Base-by-base conservation (phyloP, 2,113 vertebrate species). In the Loxodonta africana region DNA sequence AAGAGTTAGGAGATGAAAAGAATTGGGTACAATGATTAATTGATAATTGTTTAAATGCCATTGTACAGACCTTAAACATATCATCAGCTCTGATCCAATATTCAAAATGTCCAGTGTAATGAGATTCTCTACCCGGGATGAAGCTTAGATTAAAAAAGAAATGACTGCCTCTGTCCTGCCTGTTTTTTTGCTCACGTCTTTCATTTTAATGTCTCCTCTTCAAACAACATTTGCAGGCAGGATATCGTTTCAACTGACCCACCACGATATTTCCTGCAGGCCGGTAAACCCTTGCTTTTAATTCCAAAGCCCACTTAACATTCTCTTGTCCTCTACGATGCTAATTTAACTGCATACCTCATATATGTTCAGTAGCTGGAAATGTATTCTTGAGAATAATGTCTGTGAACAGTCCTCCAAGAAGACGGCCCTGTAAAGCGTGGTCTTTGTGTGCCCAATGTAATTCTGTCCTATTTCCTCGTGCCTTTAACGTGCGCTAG, bases 171-270 rank as follows among this genome's bases (percentile, higher is more conserved):
- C 53, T 74, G n/a, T 82, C 83, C 33, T 44, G 25, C 3, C 82
- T 23, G 73, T 77, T 84, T 94, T 28, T 71, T 92, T 81, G 91
- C 21, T 51, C 51, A 67, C 78, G 25, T 51, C 98, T 98, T 97
- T 85, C 90, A 91, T 92, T 90, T 88, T 89, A 93, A 48, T 92
- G 71, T 95, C 93, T 91, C 71, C 91, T 97, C 97, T 95, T 81
- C 92, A 84, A 81, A 96, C 95, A 96, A 85, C 89, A 86, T 95
- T 96, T 83, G 37, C 88, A 83, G 95, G 77, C 87, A 69, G 85
- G 94, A 44, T 30, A 14, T 83, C 0, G 0, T 71, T 44, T n/a
- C 85, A 17, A 30, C 87, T 51, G 65, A 73, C 60, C 80, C 91
- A 44, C 10, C 10, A 7, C 11, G 3, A 17, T 0, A 21, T 76